A percentile compares a stretch with the other conserved stretches of the same genome.
Conservation (phyloP, 2,113 vertebrate species). For the Struthidea cinerea region DNA sequence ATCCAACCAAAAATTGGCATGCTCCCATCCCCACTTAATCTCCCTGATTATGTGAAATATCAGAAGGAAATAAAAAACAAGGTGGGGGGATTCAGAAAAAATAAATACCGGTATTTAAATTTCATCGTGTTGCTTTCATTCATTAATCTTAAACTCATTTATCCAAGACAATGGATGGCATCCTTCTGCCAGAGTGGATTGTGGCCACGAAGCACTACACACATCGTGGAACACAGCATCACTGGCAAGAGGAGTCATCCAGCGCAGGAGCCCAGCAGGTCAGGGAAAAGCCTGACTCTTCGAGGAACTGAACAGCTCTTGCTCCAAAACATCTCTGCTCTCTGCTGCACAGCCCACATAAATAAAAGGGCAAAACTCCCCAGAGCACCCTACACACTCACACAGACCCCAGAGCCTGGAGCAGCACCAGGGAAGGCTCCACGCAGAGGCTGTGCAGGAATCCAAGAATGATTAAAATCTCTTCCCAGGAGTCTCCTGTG, state of each 20-base stretch:
- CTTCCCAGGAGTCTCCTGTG: not conserved
- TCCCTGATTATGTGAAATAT: not conserved
- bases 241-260: not conserved
- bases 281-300: not conserved
- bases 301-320: not conserved
- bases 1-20: not conserved
- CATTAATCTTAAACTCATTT: not conserved
- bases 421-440: not conserved
- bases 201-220: fast-evolving
- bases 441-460: not conserved
- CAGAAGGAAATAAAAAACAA: not conserved
- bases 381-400: not conserved
- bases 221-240: fast-evolving
- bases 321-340: not conserved
- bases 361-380: not conserved
- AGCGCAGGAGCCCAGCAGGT: fast-evolving
- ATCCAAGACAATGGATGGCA: not conserved
- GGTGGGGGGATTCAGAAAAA: not conserved
- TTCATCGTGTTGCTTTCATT: not conserved
- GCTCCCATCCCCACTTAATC: not conserved
- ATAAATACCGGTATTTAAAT: not conserved
- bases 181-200: not conserved
- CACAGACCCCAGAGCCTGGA: not conserved
- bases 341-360: not conserved
- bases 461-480: not conserved